phyloP scores from a whole-genome alignment of 2,797 vertebrate species.

The Eupleurogrammus muticus region DNA sequence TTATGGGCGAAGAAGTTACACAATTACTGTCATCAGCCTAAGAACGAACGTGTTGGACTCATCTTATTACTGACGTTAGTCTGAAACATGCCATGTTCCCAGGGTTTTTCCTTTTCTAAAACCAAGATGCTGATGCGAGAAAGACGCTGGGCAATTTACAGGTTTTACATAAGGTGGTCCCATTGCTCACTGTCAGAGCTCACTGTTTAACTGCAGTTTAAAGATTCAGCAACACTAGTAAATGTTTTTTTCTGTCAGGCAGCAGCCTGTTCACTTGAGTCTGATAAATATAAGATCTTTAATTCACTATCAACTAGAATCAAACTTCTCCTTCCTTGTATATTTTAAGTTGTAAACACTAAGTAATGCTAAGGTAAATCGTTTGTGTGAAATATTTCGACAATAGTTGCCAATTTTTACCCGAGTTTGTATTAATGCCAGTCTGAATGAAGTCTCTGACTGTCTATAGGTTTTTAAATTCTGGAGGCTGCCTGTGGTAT shows the following conservation, averaged over 20 bases:
- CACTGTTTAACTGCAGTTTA: slow-evolving; percentile 53
- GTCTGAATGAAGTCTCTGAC: background rate
- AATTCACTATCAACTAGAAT: too few relatives aligned
- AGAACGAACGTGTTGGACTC: slow-evolving; percentile 6
- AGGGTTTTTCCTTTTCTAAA: background rate
- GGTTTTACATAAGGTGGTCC: too few relatives aligned
- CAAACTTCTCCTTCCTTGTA: too few relatives aligned
- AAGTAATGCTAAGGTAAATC: too few relatives aligned
- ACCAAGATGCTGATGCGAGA: background rate
- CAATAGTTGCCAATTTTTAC: too few relatives aligned
- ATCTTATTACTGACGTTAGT: slow-evolving; percentile 19
- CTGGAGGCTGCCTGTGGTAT: background rate
- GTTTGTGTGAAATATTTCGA: too few relatives aligned
- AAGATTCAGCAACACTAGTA: slow-evolving; percentile 47
- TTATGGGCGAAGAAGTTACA: slow-evolving; percentile 13
- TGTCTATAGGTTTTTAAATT: background rate
- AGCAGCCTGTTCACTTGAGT: slow-evolving; percentile 34
- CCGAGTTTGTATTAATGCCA: too few relatives aligned
- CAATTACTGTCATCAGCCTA: background rate
- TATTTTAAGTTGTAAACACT: too few relatives aligned
- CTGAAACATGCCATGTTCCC: background rate
- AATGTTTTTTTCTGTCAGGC: slow-evolving; percentile 29
- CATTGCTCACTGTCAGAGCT: too few relatives aligned
- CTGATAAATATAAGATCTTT: too few relatives aligned
- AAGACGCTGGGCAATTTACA: too few relatives aligned